phyloP scores from a whole-genome alignment of 2,888 invertebrate genomes.

The Protophormia terraenovae region DNA sequence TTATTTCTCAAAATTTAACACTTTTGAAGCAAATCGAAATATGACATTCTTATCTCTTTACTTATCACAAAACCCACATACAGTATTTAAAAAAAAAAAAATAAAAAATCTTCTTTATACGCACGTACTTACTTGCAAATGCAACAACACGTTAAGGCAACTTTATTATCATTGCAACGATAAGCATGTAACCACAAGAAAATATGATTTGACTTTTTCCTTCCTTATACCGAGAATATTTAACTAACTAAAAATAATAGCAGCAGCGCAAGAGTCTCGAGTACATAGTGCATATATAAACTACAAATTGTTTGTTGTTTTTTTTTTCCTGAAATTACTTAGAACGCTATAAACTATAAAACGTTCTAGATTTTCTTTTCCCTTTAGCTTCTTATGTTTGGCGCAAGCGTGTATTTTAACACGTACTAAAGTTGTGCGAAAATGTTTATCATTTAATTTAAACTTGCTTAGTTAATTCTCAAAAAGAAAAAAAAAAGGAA shows the following conservation, averaged over 20 bases:
- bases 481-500: constrained; percentile 35
- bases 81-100: background rate
- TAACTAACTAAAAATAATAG: constrained; percentile 6
- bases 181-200: constrained; percentile 65
- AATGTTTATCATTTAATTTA: constrained; percentile 63
- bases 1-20: too few species aligned
- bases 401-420: background rate
- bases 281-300: constrained; percentile 12
- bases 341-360: constrained; percentile 54
- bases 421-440: constrained; percentile 52
- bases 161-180: constrained; percentile 67
- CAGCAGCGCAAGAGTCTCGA: background rate
- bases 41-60: background rate
- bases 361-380: constrained; percentile 16
- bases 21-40: too few species aligned
- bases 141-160: constrained; percentile 61
- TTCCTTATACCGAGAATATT: constrained; percentile 26
- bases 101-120: constrained; percentile 20
- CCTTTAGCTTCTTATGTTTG: background rate
- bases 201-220: constrained; percentile 63
- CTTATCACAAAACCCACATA: constrained; percentile 11
- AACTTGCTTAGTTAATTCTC: constrained; percentile 50
- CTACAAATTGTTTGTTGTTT: background rate
- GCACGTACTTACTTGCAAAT: constrained; percentile 49
- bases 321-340: constrained; percentile 33